Evolutionary conservation across 2,113 vertebrate species (phyloP).

Genomic region (Tichodroma muraria): DNA sequence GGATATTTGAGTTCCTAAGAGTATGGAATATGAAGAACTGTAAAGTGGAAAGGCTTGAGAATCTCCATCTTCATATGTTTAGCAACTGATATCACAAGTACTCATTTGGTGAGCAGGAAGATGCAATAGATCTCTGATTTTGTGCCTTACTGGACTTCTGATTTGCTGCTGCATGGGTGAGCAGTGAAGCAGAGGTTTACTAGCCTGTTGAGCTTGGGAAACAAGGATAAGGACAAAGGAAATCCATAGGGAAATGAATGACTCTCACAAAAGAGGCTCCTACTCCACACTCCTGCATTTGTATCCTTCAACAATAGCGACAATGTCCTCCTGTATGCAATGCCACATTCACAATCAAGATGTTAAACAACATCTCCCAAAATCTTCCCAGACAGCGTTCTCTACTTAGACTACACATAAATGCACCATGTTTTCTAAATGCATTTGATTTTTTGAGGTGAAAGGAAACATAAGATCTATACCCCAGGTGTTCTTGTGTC

Average conservation of each 20-base stretch:
- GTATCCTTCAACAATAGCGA: not conserved
- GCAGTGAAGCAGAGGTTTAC: not conserved
- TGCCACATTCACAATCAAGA: not conserved
- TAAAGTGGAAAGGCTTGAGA: not conserved
- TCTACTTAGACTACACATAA: not conserved
- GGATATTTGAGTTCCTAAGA: not conserved
- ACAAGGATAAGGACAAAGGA: not conserved
- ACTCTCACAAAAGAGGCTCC: not conserved
- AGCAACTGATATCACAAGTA: not conserved
- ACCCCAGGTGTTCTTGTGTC: not conserved
- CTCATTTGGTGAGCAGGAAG: not conserved
- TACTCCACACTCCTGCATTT: not conserved
- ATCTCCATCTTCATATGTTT: not conserved
- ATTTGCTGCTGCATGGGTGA: not conserved
- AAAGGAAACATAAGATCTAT: not conserved
- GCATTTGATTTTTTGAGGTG: not conserved
- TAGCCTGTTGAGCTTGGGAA: not conserved
- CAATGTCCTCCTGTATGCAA: not conserved
- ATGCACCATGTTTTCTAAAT: not conserved
- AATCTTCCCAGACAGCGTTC: not conserved
- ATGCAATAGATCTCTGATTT: not conserved
- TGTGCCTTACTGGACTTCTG: not conserved
- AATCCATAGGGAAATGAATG: not conserved
- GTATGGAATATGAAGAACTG: not conserved
- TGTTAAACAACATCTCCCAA: not conserved